Evolutionary conservation across 2,797 vertebrate species (phyloP).

Genomic region (Hippocampus kuda): DNA sequence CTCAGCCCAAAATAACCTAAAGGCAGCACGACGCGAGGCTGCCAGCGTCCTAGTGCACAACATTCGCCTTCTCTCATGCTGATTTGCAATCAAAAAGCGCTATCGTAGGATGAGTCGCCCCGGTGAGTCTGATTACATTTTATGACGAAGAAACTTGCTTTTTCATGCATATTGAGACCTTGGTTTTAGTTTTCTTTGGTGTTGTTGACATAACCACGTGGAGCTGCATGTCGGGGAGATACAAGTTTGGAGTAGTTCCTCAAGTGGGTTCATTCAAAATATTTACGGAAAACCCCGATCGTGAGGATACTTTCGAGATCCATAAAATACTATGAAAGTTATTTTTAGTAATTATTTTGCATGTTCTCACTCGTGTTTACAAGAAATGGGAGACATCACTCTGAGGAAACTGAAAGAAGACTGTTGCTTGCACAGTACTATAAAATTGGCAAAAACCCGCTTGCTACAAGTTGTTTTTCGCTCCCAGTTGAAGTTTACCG

Average conservation of each 20-base stretch:
- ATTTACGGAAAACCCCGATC: background rate
- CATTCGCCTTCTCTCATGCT: constrained; percentile 23
- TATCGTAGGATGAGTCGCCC: constrained; percentile 2
- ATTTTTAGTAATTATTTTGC: too few relatives aligned
- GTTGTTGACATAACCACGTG: constrained; percentile 24
- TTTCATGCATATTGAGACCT: background rate
- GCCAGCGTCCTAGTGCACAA: constrained; percentile 49
- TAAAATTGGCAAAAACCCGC: too few relatives aligned
- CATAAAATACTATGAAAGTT: too few relatives aligned
- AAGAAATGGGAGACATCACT: too few relatives aligned
- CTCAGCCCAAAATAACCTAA: constrained; percentile 67
- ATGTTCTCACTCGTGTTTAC: too few relatives aligned
- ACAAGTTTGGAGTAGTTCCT: background rate
- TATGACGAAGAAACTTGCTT: constrained; percentile 37
- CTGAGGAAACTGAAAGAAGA: too few relatives aligned
- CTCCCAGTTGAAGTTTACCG: too few relatives aligned
- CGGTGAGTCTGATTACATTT: constrained; percentile 28
- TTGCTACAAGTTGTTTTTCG: too few relatives aligned
- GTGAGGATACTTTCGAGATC: background rate
- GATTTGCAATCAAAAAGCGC: constrained; percentile 2
- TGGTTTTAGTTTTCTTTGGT: background rate
- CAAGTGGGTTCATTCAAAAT: background rate
- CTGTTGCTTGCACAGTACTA: too few relatives aligned
- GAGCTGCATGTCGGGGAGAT: background rate
- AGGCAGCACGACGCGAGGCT: constrained; percentile 28